Percentiles rank a stretch among this genome's conserved stretches.
Evolutionary conservation across 2,113 vertebrate species (phyloP).

Genomic region (Sturnira hondurensis): DNA sequence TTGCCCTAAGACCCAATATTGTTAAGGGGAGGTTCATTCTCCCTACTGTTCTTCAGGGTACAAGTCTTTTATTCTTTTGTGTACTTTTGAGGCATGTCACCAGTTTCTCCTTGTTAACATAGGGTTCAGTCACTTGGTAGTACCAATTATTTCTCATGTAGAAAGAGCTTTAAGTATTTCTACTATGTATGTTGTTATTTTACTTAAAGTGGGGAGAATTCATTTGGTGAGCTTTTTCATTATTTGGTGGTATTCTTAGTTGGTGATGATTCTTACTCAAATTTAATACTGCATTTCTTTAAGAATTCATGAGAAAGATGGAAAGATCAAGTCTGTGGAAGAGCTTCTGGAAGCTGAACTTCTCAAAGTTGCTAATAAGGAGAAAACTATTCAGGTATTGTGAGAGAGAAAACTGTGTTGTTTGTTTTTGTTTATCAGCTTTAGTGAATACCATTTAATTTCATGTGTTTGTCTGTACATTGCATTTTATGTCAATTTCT

Average conservation of each 20-base stretch:
- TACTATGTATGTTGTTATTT: neutral
- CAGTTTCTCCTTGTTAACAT: neutral
- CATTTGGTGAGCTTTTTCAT: neutral
- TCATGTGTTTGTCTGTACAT: slow-evolving; percentile 73
- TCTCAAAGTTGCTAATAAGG: slow-evolving; percentile 83
- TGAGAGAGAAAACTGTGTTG: neutral
- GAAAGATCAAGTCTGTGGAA: slow-evolving; percentile 88
- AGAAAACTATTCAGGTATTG: slow-evolving; percentile 84
- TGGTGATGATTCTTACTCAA: neutral
- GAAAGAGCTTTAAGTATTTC: neutral
- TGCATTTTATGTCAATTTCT: slow-evolving; percentile 73
- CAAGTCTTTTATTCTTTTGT: neutral
- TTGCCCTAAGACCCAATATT: neutral
- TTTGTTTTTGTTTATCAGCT: slow-evolving; percentile 47
- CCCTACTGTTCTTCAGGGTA: neutral
- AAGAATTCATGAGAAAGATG: slow-evolving; percentile 91
- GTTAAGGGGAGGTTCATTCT: neutral
- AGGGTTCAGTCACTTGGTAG: neutral
- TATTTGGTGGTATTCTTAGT: neutral
- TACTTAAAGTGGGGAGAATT: neutral
- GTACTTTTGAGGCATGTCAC: neutral
- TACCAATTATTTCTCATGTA: slow-evolving; percentile 21
- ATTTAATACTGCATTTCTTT: slow-evolving; percentile 35
- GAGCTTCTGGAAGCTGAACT: slow-evolving; percentile 87
- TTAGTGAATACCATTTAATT: slow-evolving; percentile 69